Base-by-base conservation (phyloP, 1,140 invertebrate genomes). In the Macrosteles quadrilineatus region DNA sequence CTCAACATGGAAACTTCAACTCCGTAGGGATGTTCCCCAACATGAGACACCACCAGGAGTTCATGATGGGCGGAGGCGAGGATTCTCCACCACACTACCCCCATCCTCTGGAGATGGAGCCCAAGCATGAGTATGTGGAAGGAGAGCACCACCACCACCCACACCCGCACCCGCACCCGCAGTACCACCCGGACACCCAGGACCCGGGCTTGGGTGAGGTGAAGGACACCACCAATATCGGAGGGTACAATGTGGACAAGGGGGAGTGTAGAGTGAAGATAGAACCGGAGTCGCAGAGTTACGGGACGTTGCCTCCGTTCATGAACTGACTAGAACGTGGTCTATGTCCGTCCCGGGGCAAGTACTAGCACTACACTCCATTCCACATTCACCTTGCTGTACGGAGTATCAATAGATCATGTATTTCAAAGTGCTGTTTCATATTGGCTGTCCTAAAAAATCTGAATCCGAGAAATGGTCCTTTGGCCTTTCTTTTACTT, bases 281-380 rank as follows among this genome's bases (percentile, higher is more conserved):
- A 76, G 87, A 88, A 71, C 84, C 85, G 9, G 85, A 81, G 32
- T 81, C 76, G 23, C 88, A 86, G 76, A 86, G 82, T 59, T 90
- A 88, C 74, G 88, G 88, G 6, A 85, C 88, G 47, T 80, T 90
- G 79, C 89, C 89, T 82, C 87, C 88, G 87, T 90, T 90, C 88
- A 85, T 88, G 85, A 89, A 90, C 83, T 90, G 85, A 88, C 71
- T 66, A 66, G 32, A 66, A 21, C 40, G 1, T 9, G 63, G 63
- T 11, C 17, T 66, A 17, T 66, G 40, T 66, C 63, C 63, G 1
- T 45, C 55, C 55, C 55, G 55, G 4, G 55, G 55, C 21, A 59
- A 59, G n/a, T 59, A 59, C 25, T 59, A 36, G 32, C 14, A n/a
- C n/a, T n/a, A n/a, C n/a, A n/a, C n/a, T n/a, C n/a, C n/a, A n/a